Conservation (phyloP, 2,888 invertebrate species). For the Drymonia ruficornis region DNA sequence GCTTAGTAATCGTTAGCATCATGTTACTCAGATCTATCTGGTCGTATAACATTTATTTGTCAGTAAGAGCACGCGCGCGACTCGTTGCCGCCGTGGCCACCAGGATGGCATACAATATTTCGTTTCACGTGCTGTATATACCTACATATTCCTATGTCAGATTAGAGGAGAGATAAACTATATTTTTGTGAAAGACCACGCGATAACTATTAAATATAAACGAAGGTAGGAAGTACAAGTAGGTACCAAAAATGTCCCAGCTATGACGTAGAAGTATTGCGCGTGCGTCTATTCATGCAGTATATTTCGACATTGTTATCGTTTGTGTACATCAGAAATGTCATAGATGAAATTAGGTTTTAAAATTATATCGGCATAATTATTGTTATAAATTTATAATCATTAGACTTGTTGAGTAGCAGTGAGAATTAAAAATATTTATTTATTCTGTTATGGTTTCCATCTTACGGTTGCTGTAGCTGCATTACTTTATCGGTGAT, state of each 20-base stretch:
- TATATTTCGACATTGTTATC: conserved; percentile 63
- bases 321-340: conserved; percentile 63
- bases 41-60: conserved; percentile 58
- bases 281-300: conserved; percentile 47
- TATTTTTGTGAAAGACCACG: conserved; percentile 59
- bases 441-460: conserved; percentile 79
- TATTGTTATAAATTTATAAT: conserved; percentile 80
- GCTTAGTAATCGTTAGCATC: conserved; percentile 81
- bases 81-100: conserved; percentile 27
- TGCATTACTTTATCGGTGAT: conserved; percentile 81
- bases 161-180: conserved; percentile 54
- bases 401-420: conserved; percentile 82
- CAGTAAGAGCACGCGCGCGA: conserved; percentile 35
- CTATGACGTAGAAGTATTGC: conserved; percentile 27
- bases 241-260: conserved; percentile 28
- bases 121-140: conserved; percentile 49
- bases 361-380: conserved; percentile 76
- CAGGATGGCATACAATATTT: conserved; percentile 35
- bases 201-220: conserved; percentile 36
- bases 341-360: conserved; percentile 61
- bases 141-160: conserved; percentile 57
- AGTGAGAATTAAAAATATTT: conserved; percentile 76
- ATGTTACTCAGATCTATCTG: conserved; percentile 71
- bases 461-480: conserved; percentile 75
- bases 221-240: conserved; percentile 34